Evolutionary conservation across 2,113 vertebrate genomes (phyloP).

Genomic region (Sorex fumeus): DNA sequence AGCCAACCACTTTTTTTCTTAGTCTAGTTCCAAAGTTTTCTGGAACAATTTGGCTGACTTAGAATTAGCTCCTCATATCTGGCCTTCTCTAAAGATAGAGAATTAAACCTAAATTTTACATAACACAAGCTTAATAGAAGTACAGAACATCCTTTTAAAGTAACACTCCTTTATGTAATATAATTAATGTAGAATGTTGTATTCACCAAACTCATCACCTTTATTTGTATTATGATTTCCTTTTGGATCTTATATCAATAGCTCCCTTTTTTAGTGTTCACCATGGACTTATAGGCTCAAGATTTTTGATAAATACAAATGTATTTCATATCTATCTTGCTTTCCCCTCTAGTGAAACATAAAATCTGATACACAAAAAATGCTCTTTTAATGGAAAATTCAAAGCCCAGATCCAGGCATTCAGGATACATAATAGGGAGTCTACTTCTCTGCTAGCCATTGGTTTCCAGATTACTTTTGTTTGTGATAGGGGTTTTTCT

Average conservation of each 20-base stretch:
- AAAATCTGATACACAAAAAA: slow-evolving; percentile 43
- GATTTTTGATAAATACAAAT: slow-evolving; percentile 29
- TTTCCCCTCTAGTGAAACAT: slow-evolving; percentile 17
- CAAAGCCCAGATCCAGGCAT: not conserved
- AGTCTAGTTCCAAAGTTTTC: not conserved
- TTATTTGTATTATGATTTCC: slow-evolving; percentile 44
- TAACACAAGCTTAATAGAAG: not conserved
- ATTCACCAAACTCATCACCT: slow-evolving; percentile 29
- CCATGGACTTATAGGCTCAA: slow-evolving; percentile 6
- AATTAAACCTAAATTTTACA: not conserved
- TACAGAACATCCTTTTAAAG: not conserved
- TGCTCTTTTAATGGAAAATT: slow-evolving; percentile 25
- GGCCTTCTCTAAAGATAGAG: not conserved
- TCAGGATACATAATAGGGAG: slow-evolving; percentile 33
- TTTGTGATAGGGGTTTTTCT: slow-evolving; percentile 36
- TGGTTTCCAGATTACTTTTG: not conserved
- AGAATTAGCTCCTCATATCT: not conserved
- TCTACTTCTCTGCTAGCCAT: not conserved
- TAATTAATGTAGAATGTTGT: not conserved
- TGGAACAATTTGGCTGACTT: not conserved
- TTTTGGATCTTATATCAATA: not conserved
- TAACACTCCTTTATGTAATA: not conserved
- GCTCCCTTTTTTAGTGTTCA: not conserved
- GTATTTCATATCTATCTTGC: slow-evolving; percentile 1
- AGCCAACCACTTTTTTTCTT: not conserved